A percentile compares a stretch with the other conserved stretches of the same genome.
These are phyloP conservation scores for Proisotoma minuta DNA, from an alignment of 2,888 invertebrate species.

Conservation along the genomic window DNA sequence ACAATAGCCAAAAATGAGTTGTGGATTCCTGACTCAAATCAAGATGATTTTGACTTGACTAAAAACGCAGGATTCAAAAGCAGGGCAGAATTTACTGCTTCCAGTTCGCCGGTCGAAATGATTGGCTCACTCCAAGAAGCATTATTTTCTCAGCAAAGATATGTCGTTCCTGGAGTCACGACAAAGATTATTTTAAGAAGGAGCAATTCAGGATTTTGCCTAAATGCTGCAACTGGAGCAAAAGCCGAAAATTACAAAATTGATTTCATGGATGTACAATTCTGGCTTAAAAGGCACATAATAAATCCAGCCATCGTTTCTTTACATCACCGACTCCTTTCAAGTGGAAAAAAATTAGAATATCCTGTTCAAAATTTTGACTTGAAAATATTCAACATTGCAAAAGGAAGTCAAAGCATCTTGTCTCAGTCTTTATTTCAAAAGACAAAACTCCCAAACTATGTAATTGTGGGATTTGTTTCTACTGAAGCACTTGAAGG, in stretches of 20 bases:
- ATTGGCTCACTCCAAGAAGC: not conserved
- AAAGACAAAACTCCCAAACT: not conserved
- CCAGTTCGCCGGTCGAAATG: not conserved
- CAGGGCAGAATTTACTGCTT: not conserved
- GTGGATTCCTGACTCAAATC: not conserved
- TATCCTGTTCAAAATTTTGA: conserved; percentile 4
- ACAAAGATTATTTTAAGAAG: not conserved
- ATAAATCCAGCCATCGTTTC: not conserved
- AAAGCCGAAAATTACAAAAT: not conserved
- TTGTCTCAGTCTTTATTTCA: not conserved
- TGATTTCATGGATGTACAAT: not conserved
- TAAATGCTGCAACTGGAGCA: not conserved
- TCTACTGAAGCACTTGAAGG: not conserved
- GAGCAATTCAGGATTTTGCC: not conserved
- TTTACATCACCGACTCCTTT: not conserved
- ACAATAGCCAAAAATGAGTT: not conserved
- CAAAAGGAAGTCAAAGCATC: not conserved
- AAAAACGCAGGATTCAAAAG: not conserved
- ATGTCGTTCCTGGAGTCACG: not conserved
- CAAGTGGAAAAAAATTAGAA: not conserved
- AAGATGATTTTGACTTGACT: not conserved
- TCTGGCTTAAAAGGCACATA: not conserved
- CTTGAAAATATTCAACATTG: not conserved
- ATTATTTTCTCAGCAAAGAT: not conserved
- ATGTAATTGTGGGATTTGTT: not conserved